phyloP scores from a whole-genome alignment of 2,797 vertebrate genomes.

The Euphonia xanthogaster region DNA sequence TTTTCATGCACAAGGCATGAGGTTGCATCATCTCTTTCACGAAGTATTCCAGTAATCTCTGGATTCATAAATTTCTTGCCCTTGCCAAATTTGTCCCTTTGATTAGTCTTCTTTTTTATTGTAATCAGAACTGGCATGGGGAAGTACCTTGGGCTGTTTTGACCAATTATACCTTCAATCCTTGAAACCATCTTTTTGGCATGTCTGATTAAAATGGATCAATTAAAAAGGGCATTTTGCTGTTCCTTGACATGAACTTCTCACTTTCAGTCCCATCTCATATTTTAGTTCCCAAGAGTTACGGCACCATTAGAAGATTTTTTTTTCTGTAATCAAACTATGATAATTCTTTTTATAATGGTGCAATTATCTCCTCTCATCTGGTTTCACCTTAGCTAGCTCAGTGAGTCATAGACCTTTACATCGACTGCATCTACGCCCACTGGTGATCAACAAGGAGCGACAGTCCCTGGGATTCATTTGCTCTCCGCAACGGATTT shows the following conservation, averaged over 20 bases:
- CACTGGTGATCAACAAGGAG: constrained; percentile 47
- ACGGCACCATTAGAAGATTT: neutral
- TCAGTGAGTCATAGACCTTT: constrained; percentile 57
- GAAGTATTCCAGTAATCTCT: neutral
- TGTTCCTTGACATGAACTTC: neutral
- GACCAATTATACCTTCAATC: neutral
- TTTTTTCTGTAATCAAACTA: constrained; percentile 20
- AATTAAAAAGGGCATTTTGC: neutral
- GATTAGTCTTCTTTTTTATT: neutral
- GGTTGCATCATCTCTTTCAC: neutral
- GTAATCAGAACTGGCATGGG: neutral
- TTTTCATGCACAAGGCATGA: neutral
- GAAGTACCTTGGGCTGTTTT: neutral
- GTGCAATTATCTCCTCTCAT: constrained; percentile 56
- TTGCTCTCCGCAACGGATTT: neutral
- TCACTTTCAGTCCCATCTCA: neutral
- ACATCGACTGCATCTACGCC: constrained; percentile 44
- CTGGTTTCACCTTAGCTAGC: constrained; percentile 52
- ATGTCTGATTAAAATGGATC: neutral
- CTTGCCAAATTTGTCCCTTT: neutral
- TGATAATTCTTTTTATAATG: constrained; percentile 55
- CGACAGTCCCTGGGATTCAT: neutral
- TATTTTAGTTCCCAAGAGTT: constrained; percentile 17
- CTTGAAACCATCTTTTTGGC: neutral
- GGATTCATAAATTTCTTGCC: neutral